These are phyloP conservation scores for Zoanthus sansibaricus DNA, from an alignment of 92 coral and sea anemone species.

Conservation along the genomic window DNA sequence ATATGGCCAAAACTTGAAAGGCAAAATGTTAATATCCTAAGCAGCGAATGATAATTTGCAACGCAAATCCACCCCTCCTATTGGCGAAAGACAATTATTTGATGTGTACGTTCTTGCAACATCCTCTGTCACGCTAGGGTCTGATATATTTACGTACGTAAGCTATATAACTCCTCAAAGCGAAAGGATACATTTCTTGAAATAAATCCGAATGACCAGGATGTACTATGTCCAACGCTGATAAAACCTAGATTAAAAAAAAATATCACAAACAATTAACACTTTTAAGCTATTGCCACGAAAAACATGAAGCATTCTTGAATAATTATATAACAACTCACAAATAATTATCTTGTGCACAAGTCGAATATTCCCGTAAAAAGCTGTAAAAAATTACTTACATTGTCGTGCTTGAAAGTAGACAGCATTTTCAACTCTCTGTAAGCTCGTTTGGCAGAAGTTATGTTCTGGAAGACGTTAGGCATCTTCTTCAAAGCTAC, in stretches of 20 bases:
- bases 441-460: constrained; percentile 97
- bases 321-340: constrained; percentile 57
- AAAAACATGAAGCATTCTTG: constrained; percentile 55
- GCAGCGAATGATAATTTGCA: constrained; percentile 43
- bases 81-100: constrained; percentile 40
- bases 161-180: constrained; percentile 20
- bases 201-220: constrained; percentile 98
- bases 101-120: constrained; percentile 42
- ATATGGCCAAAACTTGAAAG: background rate
- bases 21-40: constrained; percentile 20
- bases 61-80: constrained; percentile 45
- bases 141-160: constrained; percentile 13
- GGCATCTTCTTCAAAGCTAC: constrained; percentile 99
- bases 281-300: constrained; percentile 32
- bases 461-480: constrained; percentile 95
- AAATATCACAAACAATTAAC: constrained; percentile 41
- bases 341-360: constrained; percentile 37
- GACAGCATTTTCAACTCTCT: constrained; percentile 98
- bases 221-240: constrained; percentile 97
- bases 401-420: constrained; percentile 93
- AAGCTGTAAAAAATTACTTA: constrained; percentile 60
- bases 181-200: constrained; percentile 98
- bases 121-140: constrained; percentile 40
- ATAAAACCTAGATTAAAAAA: constrained; percentile 80
- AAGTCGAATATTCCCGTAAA: constrained; percentile 56